phyloP scores from a whole-genome alignment of 2,113 vertebrate genomes.

The Osmerus eperlanus region DNA sequence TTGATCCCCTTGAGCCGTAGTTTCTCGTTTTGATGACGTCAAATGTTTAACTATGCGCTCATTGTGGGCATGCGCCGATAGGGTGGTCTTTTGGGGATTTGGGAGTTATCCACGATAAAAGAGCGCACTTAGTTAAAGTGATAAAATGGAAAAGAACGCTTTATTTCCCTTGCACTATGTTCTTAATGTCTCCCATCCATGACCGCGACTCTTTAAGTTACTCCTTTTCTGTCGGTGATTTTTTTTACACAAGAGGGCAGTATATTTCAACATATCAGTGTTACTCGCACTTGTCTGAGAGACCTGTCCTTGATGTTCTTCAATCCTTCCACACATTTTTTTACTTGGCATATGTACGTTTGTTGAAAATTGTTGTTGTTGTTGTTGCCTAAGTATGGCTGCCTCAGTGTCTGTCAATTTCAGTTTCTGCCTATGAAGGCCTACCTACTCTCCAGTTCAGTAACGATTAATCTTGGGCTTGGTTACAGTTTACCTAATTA shows the following conservation, averaged over 20 bases:
- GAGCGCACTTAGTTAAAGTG: too few relatives aligned
- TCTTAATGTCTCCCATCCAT: too few relatives aligned
- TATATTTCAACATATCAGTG: background rate
- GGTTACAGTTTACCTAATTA: too few relatives aligned
- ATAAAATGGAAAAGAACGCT: too few relatives aligned
- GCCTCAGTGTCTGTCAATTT: background rate
- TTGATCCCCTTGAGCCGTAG: background rate
- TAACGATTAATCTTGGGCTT: too few relatives aligned
- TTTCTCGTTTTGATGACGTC: slow-evolving; percentile 13
- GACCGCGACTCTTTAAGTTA: background rate
- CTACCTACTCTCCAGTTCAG: too few relatives aligned
- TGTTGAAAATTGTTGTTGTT: background rate
- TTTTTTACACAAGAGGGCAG: background rate
- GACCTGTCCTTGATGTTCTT: background rate
- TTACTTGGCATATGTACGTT: too few relatives aligned
- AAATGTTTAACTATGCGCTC: slow-evolving; percentile 2
- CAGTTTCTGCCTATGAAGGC: background rate
- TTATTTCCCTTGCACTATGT: too few relatives aligned
- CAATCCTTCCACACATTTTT: background rate
- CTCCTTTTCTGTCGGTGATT: background rate
- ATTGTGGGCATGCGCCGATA: slow-evolving; percentile 2
- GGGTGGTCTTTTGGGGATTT: background rate
- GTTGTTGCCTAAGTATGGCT: background rate
- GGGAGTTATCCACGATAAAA: background rate
- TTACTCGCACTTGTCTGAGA: background rate